Percentiles rank a stretch among this genome's conserved stretches.
Conservation (phyloP, 1,140 invertebrate genomes). For the Bombus vancouverensis region DNA sequence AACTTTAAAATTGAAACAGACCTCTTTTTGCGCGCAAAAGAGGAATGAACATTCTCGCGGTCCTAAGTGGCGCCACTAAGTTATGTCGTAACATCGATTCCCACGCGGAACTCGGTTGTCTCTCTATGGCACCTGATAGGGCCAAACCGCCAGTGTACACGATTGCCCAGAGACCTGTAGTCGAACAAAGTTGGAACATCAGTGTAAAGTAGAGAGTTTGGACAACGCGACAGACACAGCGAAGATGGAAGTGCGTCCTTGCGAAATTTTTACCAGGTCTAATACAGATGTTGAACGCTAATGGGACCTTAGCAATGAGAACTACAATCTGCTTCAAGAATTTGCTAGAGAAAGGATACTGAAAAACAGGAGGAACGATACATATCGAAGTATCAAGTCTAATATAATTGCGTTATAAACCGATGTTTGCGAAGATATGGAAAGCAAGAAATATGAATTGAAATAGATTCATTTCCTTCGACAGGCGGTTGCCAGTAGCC, state of each 20-base stretch:
- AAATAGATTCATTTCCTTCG: conserved; percentile 19
- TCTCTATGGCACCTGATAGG: conserved; percentile 86
- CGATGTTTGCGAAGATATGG: not conserved
- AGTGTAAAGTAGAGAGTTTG: conserved; percentile 26
- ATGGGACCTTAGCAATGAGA: too few species aligned
- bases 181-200: conserved; percentile 53
- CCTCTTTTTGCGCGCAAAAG: conserved; percentile 85
- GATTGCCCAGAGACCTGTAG: conserved; percentile 90
- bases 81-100: conserved; percentile 90
- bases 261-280: not conserved
- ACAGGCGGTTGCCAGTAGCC: not conserved
- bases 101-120: conserved; percentile 89
- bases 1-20: conserved; percentile 48
- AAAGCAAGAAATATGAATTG: not conserved
- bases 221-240: not conserved
- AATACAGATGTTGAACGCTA: too few species aligned
- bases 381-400: not conserved
- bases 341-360: not conserved
- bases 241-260: conserved; percentile 30
- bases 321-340: too few species aligned
- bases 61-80: conserved; percentile 88
- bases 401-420: not conserved
- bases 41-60: conserved; percentile 89
- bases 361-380: not conserved
- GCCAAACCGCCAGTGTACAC: conserved; percentile 90